These are phyloP conservation scores for Camptogramma bilineatum DNA, from an alignment of 2,888 invertebrate genomes.

Conservation along the genomic window DNA sequence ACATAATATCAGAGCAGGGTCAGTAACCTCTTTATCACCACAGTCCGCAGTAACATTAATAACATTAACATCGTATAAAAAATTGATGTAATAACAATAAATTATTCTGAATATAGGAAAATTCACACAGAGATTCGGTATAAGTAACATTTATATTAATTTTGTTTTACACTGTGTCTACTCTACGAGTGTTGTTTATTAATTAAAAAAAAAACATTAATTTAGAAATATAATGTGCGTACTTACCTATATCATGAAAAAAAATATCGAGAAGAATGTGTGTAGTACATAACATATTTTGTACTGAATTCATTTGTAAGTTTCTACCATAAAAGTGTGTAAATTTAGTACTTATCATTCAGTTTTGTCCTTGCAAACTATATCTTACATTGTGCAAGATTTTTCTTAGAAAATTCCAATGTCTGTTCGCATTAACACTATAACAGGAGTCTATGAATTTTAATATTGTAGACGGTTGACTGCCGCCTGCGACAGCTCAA, in stretches of 20 bases:
- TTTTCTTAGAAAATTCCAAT: slow-evolving; percentile 10
- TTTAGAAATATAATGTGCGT: no score
- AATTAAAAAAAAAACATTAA: no score
- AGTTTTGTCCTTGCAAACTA: not conserved
- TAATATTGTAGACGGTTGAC: slow-evolving; percentile 21
- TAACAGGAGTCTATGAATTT: slow-evolving; percentile 17
- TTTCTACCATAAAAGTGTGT: not conserved
- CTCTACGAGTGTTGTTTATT: no score
- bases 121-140: slow-evolving; percentile 11
- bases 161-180: no score
- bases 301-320: no score
- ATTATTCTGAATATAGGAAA: slow-evolving; percentile 7
- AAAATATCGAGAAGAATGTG: no score
- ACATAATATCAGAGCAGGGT: slow-evolving; percentile 49
- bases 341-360: not conserved
- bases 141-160: no score
- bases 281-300: no score
- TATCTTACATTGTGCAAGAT: not conserved
- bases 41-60: slow-evolving; percentile 21
- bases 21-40: slow-evolving; percentile 53
- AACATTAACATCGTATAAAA: slow-evolving; percentile 2
- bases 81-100: slow-evolving; percentile 9
- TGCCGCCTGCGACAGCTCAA: not conserved
- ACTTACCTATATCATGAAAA: no score
- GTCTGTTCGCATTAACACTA: slow-evolving; percentile 15